phyloP scores from a whole-genome alignment of 2,113 vertebrate species.

The Osmerus mordax region DNA sequence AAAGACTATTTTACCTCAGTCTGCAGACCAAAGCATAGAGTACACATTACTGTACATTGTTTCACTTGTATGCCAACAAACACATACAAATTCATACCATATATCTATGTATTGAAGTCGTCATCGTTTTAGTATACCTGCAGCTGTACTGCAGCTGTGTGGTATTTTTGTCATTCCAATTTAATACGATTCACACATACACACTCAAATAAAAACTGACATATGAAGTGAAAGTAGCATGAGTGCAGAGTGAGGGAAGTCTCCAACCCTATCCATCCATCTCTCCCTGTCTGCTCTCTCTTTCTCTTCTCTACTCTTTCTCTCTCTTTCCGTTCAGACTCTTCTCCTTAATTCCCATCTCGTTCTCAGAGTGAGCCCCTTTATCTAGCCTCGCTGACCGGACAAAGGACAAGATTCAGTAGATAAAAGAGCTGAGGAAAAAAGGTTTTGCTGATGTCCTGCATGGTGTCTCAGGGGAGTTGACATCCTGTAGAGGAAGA shows the following conservation, averaged over 20 bases:
- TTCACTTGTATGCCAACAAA: conserved; percentile 10
- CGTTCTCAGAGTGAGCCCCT: not conserved
- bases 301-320: not conserved
- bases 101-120: too few species aligned
- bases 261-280: not conserved
- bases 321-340: not conserved
- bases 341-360: not conserved
- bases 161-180: not conserved
- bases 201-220: not conserved
- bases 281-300: not conserved
- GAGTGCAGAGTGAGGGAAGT: not conserved
- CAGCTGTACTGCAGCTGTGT: not conserved
- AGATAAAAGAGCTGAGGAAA: too few species aligned
- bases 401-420: not conserved
- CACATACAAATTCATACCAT: conserved; percentile 1
- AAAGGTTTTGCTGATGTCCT: too few species aligned
- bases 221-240: not conserved
- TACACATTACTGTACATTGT: conserved; percentile 21
- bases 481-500: too few species aligned
- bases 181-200: not conserved
- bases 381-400: not conserved
- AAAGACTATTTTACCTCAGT: conserved; percentile 22
- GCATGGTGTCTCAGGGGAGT: too few species aligned
- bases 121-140: too few species aligned
- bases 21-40: conserved; percentile 2